phyloP scores from a whole-genome alignment of 2,113 vertebrate genomes.

The Phalacrocorax aristotelis region DNA sequence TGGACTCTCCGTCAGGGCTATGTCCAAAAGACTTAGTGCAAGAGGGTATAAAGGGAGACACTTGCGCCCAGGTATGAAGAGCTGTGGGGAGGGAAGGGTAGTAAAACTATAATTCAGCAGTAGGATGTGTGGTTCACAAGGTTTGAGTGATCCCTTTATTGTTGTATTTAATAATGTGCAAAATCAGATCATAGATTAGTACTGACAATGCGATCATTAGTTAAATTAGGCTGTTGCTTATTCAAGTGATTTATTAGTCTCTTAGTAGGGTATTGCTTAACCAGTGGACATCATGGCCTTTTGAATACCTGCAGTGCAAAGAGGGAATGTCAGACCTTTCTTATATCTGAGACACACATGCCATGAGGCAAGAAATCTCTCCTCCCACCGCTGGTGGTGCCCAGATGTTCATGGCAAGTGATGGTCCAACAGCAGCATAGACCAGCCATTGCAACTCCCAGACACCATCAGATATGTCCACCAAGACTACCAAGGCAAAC shows the following conservation, averaged over 20 bases:
- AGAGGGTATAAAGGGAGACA: background rate
- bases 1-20: background rate
- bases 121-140: background rate
- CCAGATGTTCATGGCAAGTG: background rate
- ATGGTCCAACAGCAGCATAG: background rate
- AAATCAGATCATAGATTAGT: background rate
- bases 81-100: background rate
- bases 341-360: fast-evolving
- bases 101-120: background rate
- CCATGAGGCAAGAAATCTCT: background rate
- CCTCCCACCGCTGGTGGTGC: background rate
- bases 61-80: background rate
- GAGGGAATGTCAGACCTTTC: background rate
- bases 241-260: background rate
- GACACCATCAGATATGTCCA: fast-evolving
- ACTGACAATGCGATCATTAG: background rate
- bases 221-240: background rate
- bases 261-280: background rate
- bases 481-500: background rate
- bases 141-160: background rate
- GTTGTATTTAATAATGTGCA: background rate
- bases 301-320: background rate
- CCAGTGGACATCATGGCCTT: background rate
- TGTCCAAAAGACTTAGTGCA: background rate
- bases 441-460: background rate